Evolutionary conservation across 1,140 invertebrate species (phyloP).

Genomic region (Neodiprion virginianus): DNA sequence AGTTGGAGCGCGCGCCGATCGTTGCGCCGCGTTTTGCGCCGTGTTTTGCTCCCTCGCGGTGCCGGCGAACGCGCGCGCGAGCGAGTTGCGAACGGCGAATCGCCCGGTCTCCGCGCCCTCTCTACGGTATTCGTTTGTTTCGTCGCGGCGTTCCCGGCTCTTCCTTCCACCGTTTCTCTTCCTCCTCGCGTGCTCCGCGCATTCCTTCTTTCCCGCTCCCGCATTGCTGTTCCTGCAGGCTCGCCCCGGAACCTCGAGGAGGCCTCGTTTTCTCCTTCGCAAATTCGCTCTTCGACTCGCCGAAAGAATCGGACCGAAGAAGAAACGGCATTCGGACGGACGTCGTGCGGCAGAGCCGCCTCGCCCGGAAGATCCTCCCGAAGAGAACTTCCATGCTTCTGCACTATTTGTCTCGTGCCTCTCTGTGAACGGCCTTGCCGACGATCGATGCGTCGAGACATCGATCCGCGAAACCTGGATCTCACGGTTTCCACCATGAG

Average conservation of each 20-base stretch:
- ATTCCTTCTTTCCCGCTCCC: neutral
- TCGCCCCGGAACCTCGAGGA: slow-evolving; percentile 10
- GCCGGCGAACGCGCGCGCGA: slow-evolving; percentile 2
- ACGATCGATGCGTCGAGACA: no score
- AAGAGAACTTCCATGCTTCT: slow-evolving; percentile 23
- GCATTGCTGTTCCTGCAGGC: neutral
- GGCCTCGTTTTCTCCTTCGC: neutral
- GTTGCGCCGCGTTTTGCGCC: neutral
- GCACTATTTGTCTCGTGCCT: no score
- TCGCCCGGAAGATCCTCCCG: slow-evolving; percentile 21
- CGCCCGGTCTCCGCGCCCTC: neutral
- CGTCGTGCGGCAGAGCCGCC: slow-evolving; percentile 14
- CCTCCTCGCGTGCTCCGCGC: neutral
- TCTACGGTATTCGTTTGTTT: slow-evolving; percentile 3
- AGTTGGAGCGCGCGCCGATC: slow-evolving; percentile 1
- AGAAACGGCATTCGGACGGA: slow-evolving; percentile 24
- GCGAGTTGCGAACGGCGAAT: neutral
- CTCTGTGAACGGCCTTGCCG: no score
- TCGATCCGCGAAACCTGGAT: no score
- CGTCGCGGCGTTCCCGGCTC: neutral
- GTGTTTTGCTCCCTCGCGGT: slow-evolving; percentile 3
- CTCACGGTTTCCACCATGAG: no score
- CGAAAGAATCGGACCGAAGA: slow-evolving; percentile 31
- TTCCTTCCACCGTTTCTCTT: neutral
- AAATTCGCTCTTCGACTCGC: slow-evolving; percentile 31